Evolutionary conservation across 1,140 invertebrate genomes (phyloP).

Genomic region (Philopotamus ludificatus): DNA sequence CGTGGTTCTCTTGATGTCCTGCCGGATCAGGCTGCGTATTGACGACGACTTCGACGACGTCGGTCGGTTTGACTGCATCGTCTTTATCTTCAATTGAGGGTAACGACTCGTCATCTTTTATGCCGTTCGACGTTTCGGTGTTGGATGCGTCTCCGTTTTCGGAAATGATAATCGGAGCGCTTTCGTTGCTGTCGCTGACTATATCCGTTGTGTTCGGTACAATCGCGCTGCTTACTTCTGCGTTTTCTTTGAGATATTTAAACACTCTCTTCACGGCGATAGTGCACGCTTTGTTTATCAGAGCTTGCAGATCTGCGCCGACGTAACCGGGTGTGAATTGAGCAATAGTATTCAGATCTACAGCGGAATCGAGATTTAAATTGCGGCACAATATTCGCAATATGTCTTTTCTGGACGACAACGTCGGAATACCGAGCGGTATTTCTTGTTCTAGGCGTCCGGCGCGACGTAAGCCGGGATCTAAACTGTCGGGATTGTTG

Average conservation of each 20-base stretch:
- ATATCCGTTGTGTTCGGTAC: constrained; percentile 30
- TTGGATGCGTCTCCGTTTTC: constrained; percentile 11
- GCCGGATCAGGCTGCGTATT: constrained; percentile 35
- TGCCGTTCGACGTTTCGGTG: background rate
- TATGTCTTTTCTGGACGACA: constrained; percentile 74
- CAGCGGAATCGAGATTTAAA: constrained; percentile 66
- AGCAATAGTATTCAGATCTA: constrained; percentile 74
- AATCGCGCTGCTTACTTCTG: constrained; percentile 35
- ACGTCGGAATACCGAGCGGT: constrained; percentile 88
- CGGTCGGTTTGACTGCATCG: background rate
- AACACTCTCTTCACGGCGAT: constrained; percentile 71
- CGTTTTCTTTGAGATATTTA: constrained; percentile 45
- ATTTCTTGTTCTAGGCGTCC: constrained; percentile 94
- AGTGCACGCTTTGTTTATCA: constrained; percentile 84
- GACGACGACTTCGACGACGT: background rate
- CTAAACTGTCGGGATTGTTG: constrained; percentile 88
- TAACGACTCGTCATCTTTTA: background rate
- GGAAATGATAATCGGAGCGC: background rate
- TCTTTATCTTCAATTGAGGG: constrained; percentile 8
- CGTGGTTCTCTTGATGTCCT: background rate
- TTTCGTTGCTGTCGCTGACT: background rate
- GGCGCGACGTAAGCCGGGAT: constrained; percentile 87
- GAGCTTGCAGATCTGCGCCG: constrained; percentile 87
- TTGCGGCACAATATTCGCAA: constrained; percentile 70
- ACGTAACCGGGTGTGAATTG: constrained; percentile 94